Evolutionary conservation across 2,797 vertebrate species (phyloP).

Genomic region (Tachyglossus aculeatus): DNA sequence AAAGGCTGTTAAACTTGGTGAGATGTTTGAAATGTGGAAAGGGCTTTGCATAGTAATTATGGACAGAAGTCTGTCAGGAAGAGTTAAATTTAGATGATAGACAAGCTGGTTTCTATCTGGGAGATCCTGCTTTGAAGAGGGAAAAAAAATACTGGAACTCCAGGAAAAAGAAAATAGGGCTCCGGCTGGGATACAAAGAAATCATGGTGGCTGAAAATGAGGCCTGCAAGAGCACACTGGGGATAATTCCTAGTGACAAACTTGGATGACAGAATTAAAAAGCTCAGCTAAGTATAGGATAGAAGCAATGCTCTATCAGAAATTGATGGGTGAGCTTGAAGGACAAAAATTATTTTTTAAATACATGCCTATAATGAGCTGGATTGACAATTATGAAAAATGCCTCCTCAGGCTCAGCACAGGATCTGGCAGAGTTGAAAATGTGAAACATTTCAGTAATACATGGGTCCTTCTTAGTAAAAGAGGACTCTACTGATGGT

Average conservation of each 20-base stretch:
- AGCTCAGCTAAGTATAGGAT: too few relatives aligned
- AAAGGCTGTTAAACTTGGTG: neutral
- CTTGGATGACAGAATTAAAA: constrained; percentile 10
- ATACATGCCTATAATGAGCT: too few relatives aligned
- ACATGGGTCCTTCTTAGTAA: too few relatives aligned
- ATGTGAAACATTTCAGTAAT: too few relatives aligned
- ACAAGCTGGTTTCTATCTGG: neutral
- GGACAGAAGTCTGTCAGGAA: neutral
- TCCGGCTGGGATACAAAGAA: neutral
- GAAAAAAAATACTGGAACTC: neutral
- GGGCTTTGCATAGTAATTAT: neutral
- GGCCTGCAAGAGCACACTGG: neutral
- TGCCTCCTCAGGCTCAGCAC: too few relatives aligned
- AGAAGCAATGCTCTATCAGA: too few relatives aligned
- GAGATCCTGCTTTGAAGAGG: constrained; percentile 13
- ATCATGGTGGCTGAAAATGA: neutral
- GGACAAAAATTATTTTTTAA: too few relatives aligned
- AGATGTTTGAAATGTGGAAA: neutral
- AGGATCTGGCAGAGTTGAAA: too few relatives aligned
- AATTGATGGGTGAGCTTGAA: too few relatives aligned
- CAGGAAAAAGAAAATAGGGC: neutral
- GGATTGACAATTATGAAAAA: too few relatives aligned
- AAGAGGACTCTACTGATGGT: too few relatives aligned
- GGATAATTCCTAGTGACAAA: neutral
- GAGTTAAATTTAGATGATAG: constrained; percentile 12